Evolutionary conservation across 2,797 vertebrate genomes (phyloP), one percentile per base, ranked within the genome.

Genomic region (Gymnoscopelus microlampas): DNA sequence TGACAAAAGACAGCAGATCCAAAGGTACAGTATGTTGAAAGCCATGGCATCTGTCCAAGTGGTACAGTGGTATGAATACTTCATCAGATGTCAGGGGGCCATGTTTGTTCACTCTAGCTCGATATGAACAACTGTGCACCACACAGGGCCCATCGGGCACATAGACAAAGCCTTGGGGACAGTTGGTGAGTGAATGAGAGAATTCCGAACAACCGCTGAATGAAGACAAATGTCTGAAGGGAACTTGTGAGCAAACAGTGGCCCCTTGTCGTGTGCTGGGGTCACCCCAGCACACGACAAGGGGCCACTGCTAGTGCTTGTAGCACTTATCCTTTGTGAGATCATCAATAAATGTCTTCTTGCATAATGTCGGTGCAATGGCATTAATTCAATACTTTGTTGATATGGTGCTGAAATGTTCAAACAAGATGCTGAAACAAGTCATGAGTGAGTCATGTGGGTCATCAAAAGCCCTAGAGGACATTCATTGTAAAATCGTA

Each of bases 71-170:
- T 53, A 85, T 88, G 67, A 87, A 89, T 87, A 78, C 61, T 85
- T 81, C 54, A 87, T 85, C 70, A 61, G 67, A 72, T 87, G 86
- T 88, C 82, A 81, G 81, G 76, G 76, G 60, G 70, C 9, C 53
- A 66, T 86, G 82, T 88, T 85, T 85, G 79, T 82, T 85, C 83
- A 47, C 66, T 82, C 69, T 67, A 48, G 60, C 67, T 71, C 66
- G 56, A 53, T 73, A 85, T 84, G 77, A 81, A 77, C 81, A 71
- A 56, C 39, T 69, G 47, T 51, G 66, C 68, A 68, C 58, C 73
- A 53, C 66, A 61, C 55, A 32, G 19, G 62, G 63, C 71, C 65
- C 54, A 10, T 59, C 68, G 8, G 74, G 62, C 11, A 51, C 57
- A 13, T 66, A 66, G 51, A 23, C 39, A 66, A 60, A 13, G 11